These are phyloP conservation scores for Melipona quadrifasciata DNA, from an alignment of 1,140 invertebrate genomes.

Conservation along the genomic window DNA sequence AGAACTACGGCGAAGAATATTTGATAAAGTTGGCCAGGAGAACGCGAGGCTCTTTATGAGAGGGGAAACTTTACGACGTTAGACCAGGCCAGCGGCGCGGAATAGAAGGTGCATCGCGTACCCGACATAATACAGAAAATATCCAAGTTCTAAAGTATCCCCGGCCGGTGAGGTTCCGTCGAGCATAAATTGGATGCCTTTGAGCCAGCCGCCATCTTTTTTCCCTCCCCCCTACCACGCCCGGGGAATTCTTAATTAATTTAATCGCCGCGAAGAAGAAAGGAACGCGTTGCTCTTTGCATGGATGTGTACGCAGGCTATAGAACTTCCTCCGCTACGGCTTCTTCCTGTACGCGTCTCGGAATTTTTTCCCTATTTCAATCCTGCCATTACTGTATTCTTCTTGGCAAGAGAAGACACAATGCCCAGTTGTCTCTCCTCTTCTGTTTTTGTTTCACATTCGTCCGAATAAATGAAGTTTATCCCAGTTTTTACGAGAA, in stretches of 20 bases:
- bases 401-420: neutral
- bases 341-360: neutral
- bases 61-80: slow-evolving; percentile 14
- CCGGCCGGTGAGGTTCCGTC: neutral
- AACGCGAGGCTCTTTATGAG: slow-evolving; percentile 9
- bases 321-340: neutral
- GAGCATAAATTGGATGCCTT: slow-evolving; percentile 26
- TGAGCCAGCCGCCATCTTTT: neutral
- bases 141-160: slow-evolving; percentile 12
- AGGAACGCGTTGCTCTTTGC: neutral
- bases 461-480: neutral
- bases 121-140: slow-evolving; percentile 23
- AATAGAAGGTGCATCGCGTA: slow-evolving; percentile 14
- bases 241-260: slow-evolving; percentile 26
- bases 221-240: no score
- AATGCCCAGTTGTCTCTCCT: neutral
- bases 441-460: neutral
- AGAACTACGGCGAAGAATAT: neutral
- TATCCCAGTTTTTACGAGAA: neutral
- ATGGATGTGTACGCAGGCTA: no score
- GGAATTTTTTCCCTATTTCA: no score
- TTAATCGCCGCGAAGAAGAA: slow-evolving; percentile 9
- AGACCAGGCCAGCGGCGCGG: neutral
- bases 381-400: neutral
- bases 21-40: slow-evolving; percentile 8